phyloP scores from a whole-genome alignment of 2,888 invertebrate species.

The Lochmaea crataegi region DNA sequence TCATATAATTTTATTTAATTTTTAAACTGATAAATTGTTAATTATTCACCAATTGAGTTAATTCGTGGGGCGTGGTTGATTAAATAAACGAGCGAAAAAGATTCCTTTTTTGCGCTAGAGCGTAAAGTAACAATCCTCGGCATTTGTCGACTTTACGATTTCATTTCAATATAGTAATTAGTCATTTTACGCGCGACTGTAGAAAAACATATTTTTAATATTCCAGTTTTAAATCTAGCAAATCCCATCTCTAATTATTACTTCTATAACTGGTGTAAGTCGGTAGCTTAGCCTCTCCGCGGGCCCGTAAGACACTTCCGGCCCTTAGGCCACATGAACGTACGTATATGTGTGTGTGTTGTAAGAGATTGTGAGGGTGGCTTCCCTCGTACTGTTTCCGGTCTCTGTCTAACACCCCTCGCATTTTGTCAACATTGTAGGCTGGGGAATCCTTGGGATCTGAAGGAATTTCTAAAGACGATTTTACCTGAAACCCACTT shows the following conservation, averaged over 20 bases:
- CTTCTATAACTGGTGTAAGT: too few species aligned
- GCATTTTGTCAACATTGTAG: constrained; percentile 20
- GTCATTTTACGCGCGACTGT: too few species aligned
- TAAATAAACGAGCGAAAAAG: too few species aligned
- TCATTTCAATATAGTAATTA: too few species aligned
- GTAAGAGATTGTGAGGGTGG: constrained; percentile 62
- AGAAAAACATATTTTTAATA: too few species aligned
- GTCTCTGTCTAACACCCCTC: constrained; percentile 53
- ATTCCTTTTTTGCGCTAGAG: too few species aligned
- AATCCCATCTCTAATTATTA: constrained; percentile 3
- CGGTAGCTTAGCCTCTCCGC: constrained; percentile 54
- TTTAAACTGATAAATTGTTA: too few species aligned
- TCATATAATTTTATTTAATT: too few species aligned
- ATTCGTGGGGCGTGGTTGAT: too few species aligned
- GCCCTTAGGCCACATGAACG: constrained; percentile 43
- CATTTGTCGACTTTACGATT: too few species aligned
- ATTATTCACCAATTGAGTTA: too few species aligned
- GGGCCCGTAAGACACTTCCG: constrained; percentile 60
- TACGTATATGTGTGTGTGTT: constrained; percentile 1
- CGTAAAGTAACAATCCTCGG: too few species aligned
- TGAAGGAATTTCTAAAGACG: constrained; percentile 26
- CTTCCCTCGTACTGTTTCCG: constrained; percentile 60
- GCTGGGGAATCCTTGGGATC: constrained; percentile 27
- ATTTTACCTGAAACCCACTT: constrained; percentile 31
- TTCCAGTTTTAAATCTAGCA: not conserved